Base-by-base conservation (phyloP, 2,113 vertebrate species). In the Tricholaema leucomelas region DNA sequence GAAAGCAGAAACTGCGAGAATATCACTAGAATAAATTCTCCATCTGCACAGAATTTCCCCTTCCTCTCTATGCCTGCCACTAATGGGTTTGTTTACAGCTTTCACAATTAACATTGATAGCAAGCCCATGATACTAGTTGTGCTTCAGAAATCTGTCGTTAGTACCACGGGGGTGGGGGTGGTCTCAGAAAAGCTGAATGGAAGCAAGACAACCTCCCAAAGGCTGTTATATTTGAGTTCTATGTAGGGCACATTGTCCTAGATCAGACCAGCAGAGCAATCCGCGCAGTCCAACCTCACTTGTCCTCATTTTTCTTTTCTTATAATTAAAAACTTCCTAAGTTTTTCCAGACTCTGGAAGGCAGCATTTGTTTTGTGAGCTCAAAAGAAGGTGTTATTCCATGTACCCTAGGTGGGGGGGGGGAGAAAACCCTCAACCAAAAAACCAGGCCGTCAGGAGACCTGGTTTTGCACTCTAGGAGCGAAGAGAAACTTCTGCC, bases 171-270 rank as follows among this genome's bases (percentile, higher is more conserved):
- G 82, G 84, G 71, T 6, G 56, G 87, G 44, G 46, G 90, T 94
- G 92, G 93, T 85, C 91, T 85, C 81, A 35, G 81, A 80, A 85
- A 94, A 93, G 81, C 87, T 96, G 94, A 96, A 93, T 92, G 90
- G 90, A 96, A 85, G 84, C 63, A 92, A 94, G 81, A 48, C 59
- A 86, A 48, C 76, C 63, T 93, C 92, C 90, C 88, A 93, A 69
- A 85, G 92, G 91, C 90, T 94, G 95, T 96, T 94, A 75, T 92
- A 96, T 92, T 92, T 96, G 83, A 88, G 93, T 74, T 95, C 84
- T 94, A 96, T 96, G 90, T 95, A 96, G 95, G 96, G 81, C 92
- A 94, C 90, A 33, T 81, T 96, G 92, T 96, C 96, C 95, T 96
- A 97, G 93, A 94, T 96, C 94, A 95, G 90, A 92, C 91, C 94